These are phyloP conservation scores for Empidonax traillii DNA, from an alignment of 2,113 vertebrate species.

Conservation along the genomic window DNA sequence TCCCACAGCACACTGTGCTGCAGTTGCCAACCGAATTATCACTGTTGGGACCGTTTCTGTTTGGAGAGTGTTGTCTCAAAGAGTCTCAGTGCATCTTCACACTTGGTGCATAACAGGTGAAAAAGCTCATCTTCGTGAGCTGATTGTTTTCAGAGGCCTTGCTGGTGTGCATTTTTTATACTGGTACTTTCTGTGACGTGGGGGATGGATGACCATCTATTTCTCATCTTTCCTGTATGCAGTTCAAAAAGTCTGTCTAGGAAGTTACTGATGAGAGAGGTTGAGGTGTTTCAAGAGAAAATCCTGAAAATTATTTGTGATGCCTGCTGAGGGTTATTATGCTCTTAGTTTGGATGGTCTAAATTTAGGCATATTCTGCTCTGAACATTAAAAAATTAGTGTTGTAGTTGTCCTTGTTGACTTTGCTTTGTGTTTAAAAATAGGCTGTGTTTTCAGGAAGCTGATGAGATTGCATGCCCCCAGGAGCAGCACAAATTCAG, in stretches of 20 bases:
- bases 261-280: not conserved
- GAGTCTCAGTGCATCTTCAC: not conserved
- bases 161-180: not conserved
- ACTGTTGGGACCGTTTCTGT: not conserved
- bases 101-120: not conserved
- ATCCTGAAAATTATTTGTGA: not conserved
- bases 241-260: not conserved
- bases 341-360: not conserved
- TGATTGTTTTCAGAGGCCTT: not conserved
- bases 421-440: conserved; percentile 35
- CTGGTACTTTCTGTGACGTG: not conserved
- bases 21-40: not conserved
- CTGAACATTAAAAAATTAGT: not conserved
- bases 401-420: not conserved
- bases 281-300: not conserved
- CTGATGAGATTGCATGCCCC: not conserved
- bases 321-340: not conserved
- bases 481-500: not conserved
- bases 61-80: not conserved
- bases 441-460: not conserved
- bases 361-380: not conserved
- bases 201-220: not conserved
- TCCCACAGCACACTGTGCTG: not conserved
- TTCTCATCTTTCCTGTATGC: not conserved
- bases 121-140: not conserved